Conservation (phyloP, 2,888 invertebrate species). For the Lysandra bellargus region DNA sequence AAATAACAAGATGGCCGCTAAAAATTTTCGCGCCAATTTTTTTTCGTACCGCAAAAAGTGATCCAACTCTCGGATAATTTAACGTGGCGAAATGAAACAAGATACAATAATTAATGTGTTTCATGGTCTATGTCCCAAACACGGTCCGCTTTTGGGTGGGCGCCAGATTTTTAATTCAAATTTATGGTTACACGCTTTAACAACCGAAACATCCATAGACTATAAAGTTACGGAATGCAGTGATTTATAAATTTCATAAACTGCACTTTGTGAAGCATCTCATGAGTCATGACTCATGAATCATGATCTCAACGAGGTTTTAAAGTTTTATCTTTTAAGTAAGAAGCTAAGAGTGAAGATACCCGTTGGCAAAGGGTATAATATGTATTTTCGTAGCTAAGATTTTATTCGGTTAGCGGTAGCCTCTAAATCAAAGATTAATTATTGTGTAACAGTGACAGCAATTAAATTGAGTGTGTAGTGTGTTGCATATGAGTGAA, state of each 20-base stretch:
- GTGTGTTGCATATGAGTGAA: no score
- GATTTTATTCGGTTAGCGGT: no score
- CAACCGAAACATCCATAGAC: constrained; percentile 12
- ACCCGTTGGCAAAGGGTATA: no score
- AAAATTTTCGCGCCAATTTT: constrained; percentile 15
- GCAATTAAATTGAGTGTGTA: no score
- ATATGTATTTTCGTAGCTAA: no score
- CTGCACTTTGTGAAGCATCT: background rate
- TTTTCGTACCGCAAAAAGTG: background rate
- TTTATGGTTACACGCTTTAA: constrained; percentile 22
- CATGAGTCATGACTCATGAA: no score
- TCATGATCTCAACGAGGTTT: no score
- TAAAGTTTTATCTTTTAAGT: no score
- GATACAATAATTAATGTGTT: constrained; percentile 13
- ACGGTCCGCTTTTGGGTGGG: background rate
- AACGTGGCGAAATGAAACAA: background rate
- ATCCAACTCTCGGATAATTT: constrained; percentile 3
- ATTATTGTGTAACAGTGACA: no score
- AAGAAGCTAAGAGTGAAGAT: no score
- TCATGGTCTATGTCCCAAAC: constrained; percentile 20
- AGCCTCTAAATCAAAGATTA: no score
- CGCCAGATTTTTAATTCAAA: constrained; percentile 27
- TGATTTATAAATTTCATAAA: background rate
- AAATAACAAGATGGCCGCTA: background rate
- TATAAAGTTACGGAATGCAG: background rate